These are phyloP conservation scores for Bruchidius siliquastri DNA, from an alignment of 2,888 invertebrate genomes.

Conservation along the genomic window DNA sequence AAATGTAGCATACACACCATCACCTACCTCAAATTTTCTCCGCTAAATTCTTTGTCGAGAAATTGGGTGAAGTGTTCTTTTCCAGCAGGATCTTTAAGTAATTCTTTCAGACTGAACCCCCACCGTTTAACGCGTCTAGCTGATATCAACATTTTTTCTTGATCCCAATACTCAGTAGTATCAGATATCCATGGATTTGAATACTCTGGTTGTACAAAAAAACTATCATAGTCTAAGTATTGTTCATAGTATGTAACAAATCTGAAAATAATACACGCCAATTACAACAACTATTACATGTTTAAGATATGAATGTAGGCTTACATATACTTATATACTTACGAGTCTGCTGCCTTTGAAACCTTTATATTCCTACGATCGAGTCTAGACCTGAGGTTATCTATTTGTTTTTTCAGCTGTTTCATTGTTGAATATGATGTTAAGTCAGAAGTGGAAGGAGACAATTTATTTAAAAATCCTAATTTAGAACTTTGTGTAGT, in stretches of 20 bases:
- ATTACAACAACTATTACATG: too few species aligned
- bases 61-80: slow-evolving; percentile 94
- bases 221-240: slow-evolving; percentile 93
- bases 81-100: slow-evolving; percentile 91
- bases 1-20: too few species aligned
- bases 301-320: too few species aligned
- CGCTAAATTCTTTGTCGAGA: slow-evolving; percentile 96
- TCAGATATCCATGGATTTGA: slow-evolving; percentile 97
- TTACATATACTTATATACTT: slow-evolving; percentile 46
- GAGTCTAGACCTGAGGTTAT: slow-evolving; percentile 68
- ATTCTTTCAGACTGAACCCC: slow-evolving; percentile 94
- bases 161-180: slow-evolving; percentile 95
- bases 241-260: slow-evolving; percentile 91
- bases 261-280: slow-evolving; percentile 47
- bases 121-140: slow-evolving; percentile 90
- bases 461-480: slow-evolving; percentile 54
- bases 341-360: slow-evolving; percentile 93
- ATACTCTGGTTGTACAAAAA: slow-evolving; percentile 87
- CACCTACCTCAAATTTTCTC: slow-evolving; percentile 97
- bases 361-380: slow-evolving; percentile 86
- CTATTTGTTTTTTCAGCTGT: slow-evolving; percentile 62
- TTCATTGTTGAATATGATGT: slow-evolving; percentile 39
- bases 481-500: slow-evolving; percentile 45
- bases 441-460: slow-evolving; percentile 50
- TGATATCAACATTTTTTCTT: slow-evolving; percentile 87